phyloP scores from a whole-genome alignment of 2,888 invertebrate species.

The Glaucopsyche alexis region DNA sequence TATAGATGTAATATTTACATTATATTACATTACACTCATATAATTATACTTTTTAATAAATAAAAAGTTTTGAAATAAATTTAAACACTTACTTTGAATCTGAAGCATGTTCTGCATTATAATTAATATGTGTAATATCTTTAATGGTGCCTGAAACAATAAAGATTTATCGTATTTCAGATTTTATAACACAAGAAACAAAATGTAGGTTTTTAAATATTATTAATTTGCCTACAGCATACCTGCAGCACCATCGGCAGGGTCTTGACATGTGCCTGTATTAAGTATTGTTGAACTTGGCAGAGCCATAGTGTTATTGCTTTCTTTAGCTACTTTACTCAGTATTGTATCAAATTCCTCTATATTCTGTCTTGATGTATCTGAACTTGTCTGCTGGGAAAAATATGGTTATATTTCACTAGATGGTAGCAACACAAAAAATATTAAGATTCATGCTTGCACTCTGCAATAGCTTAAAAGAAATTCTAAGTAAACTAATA shows the following conservation, averaged over 20 bases:
- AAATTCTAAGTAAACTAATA: not conserved
- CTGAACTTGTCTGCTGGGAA: slow-evolving; percentile 33
- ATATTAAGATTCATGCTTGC: not conserved
- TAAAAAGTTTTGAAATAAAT: not conserved
- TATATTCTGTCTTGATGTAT: slow-evolving; percentile 51
- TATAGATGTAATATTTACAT: too few species aligned
- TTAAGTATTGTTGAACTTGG: slow-evolving; percentile 43
- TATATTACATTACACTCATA: too few species aligned
- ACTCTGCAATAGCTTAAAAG: not conserved
- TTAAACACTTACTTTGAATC: not conserved
- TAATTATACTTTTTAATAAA: too few species aligned
- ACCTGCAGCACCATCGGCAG: slow-evolving; percentile 58
- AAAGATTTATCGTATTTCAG: not conserved
- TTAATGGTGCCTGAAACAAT: not conserved
- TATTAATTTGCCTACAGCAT: slow-evolving; percentile 29
- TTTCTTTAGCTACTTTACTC: slow-evolving; percentile 49
- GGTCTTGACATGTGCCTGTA: slow-evolving; percentile 55
- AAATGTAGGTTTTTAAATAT: not conserved
- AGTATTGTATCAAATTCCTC: slow-evolving; percentile 56
- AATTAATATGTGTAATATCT: not conserved
- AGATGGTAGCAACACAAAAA: not conserved
- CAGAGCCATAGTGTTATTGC: slow-evolving; percentile 40
- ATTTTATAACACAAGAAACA: not conserved
- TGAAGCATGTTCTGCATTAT: not conserved
- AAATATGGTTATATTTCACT: not conserved